Evolutionary conservation across 2,113 vertebrate species (phyloP), one percentile per base, ranked within the genome.

Genomic region (Lepisosteus osseus): DNA sequence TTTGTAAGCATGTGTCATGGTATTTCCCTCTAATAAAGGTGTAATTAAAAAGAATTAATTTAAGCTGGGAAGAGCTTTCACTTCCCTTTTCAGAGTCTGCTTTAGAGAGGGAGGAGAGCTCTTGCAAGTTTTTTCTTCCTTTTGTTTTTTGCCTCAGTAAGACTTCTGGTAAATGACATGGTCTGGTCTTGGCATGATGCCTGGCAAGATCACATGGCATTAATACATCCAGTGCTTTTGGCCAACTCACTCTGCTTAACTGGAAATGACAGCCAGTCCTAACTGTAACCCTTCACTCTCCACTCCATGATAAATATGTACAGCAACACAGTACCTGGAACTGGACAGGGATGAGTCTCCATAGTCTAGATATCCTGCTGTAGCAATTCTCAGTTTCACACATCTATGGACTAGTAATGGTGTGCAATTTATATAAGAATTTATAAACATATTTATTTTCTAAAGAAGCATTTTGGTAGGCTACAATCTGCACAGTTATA

Each of bases 161-260:
- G 82, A 85, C 90, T 91, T 91, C 91, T 91, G 89, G 86, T 91
- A 90, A 93, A 86, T 89, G 90, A 90, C 90, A 91, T 90, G 88
- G 83, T 85, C 88, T 83, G 85, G 82, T 77, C 80, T 88, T 91
- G 90, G 90, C 91, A 86, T 83, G 74, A 80, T 78, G 89, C 90
- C 91, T 88, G 86, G 89, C 81, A 74, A 83, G 87, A 90, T 93
- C 91, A 92, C 91, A 90, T 91, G 90, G 84, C 84, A 83, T 85
- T 82, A 83, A 86, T 88, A 84, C 80, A 85, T 83, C 84, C 75
- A 76, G 73, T 76, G 79, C 41, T 65, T 44, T 70, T 14, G 11
- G 40, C n/a, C 43, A 7, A 9, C 7, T 40, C 44, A 11, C 17
- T 65, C 61, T 15, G 29, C 51, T 68, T 61, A 63, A 44, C 59